phyloP scores from a whole-genome alignment of 2,888 invertebrate species.

The Leuctra nigra region DNA sequence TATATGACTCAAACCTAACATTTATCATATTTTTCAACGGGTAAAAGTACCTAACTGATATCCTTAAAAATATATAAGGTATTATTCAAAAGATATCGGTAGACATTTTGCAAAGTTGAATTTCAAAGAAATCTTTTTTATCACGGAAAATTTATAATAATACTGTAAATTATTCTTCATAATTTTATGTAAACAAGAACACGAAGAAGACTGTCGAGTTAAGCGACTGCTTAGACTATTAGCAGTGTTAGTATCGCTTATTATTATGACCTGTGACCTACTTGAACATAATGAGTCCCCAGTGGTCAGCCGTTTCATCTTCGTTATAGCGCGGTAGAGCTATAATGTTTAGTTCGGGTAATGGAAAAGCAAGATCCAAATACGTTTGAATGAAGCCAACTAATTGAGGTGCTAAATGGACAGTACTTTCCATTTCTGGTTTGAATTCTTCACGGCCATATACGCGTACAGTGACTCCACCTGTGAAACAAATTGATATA shows the following conservation, averaged over 20 bases:
- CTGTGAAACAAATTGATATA: no score
- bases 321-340: conserved; percentile 65
- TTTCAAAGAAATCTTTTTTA: no score
- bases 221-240: neutral
- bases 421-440: conserved; percentile 42
- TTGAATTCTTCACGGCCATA: conserved; percentile 59
- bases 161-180: no score
- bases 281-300: conserved; percentile 75
- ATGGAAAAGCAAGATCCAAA: conserved; percentile 58
- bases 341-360: conserved; percentile 63
- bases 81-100: no score
- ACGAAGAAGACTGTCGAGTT: no score
- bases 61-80: no score
- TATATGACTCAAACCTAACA: no score
- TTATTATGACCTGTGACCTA: conserved; percentile 45
- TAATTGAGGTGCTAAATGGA: conserved; percentile 51
- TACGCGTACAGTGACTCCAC: conserved; percentile 42
- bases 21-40: no score
- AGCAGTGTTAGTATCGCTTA: neutral
- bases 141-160: no score
- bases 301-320: conserved; percentile 66
- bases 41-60: no score
- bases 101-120: no score
- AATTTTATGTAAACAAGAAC: no score
- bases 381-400: conserved; percentile 54